Evolutionary conservation across 2,888 invertebrate species (phyloP).

Genomic region (Netelia fuscicornis): DNA sequence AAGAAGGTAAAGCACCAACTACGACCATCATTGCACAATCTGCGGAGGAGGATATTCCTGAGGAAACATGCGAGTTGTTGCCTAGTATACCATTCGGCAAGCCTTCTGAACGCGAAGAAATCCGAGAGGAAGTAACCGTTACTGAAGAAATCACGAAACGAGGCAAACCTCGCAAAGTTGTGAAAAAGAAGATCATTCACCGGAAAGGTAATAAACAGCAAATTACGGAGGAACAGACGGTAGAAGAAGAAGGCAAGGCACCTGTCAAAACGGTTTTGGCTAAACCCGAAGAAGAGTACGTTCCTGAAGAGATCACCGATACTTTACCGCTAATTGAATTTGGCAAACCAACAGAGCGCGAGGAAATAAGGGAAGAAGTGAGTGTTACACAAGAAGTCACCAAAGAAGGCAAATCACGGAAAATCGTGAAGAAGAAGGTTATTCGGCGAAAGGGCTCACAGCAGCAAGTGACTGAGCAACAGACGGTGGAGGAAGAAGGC

Average conservation of each 20-base stretch:
- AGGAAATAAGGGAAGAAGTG: constrained; percentile 76
- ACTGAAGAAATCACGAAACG: constrained; percentile 82
- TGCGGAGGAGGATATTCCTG: constrained; percentile 65
- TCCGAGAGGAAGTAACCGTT: constrained; percentile 71
- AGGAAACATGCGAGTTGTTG: constrained; percentile 46
- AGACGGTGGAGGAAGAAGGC: constrained; percentile 85
- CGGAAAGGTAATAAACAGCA: constrained; percentile 79
- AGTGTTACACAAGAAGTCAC: constrained; percentile 76
- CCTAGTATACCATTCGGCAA: constrained; percentile 45
- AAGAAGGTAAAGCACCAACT: constrained; percentile 82
- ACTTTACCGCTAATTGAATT: constrained; percentile 72
- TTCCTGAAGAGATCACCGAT: constrained; percentile 81
- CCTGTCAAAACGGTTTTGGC: constrained; percentile 80
- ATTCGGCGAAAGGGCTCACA: constrained; percentile 82
- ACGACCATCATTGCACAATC: constrained; percentile 81
- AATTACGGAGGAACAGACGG: constrained; percentile 83
- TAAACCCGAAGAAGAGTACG: constrained; percentile 69
- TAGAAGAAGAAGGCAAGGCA: constrained; percentile 85
- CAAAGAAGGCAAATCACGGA: constrained; percentile 79
- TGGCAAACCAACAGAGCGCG: constrained; percentile 74
- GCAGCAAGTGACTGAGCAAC: constrained; percentile 75
- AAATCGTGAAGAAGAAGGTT: constrained; percentile 82
- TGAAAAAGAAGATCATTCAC: constrained; percentile 79
- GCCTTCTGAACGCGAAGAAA: constrained; percentile 73
- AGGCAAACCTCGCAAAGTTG: constrained; percentile 75